Evolutionary conservation across 2,113 vertebrate species (phyloP), one percentile per base, ranked within the genome.

Genomic region (Eolophus roseicapilla): DNA sequence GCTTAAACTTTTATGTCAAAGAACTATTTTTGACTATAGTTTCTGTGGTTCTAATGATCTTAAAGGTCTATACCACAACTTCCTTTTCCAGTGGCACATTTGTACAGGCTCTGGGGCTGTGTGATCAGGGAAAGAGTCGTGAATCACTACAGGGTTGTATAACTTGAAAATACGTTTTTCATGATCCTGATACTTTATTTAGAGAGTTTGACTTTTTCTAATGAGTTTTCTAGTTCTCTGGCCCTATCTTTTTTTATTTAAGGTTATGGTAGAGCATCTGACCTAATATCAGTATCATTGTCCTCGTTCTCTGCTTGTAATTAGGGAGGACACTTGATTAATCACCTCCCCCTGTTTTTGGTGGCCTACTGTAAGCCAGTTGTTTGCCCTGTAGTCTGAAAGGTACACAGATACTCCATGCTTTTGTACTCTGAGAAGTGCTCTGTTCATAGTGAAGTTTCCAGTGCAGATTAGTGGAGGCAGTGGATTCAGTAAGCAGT

Each of bases 351-450:
- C 41, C 90, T 91, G 81, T 5, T 96, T 96, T 94, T 95, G 92
- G 97, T 97, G 97, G 96, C 97, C 98, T 98, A 98, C 98, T 98
- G 98, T 98, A 98, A 98, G 97, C 96, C 97, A 95, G 96, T 97
- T 99, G 98, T 99, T 99, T 99, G 98, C 98, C 98, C 97, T 98
- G 93, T 97, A 97, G 98, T 96, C 98, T 97, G 98, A 98, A 98
- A 98, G 97, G 98, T 98, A 99, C 98, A 98, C 98, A 99, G 98
- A 98, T 98, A 98, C 98, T 99, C 98, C 97, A 98, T 95, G 98
- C 98, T 98, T 99, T 98, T 99, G 98, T 99, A 92, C 84, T 98
- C 96, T 88, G 95, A 98, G 97, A 98, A 98, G 98, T 98, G 98
- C 95, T 96, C 97, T 98, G 98, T 98, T 99, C 98, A 98, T 97